phyloP scores from a whole-genome alignment of 2,888 invertebrate species.

The Leptopilina syphax region DNA sequence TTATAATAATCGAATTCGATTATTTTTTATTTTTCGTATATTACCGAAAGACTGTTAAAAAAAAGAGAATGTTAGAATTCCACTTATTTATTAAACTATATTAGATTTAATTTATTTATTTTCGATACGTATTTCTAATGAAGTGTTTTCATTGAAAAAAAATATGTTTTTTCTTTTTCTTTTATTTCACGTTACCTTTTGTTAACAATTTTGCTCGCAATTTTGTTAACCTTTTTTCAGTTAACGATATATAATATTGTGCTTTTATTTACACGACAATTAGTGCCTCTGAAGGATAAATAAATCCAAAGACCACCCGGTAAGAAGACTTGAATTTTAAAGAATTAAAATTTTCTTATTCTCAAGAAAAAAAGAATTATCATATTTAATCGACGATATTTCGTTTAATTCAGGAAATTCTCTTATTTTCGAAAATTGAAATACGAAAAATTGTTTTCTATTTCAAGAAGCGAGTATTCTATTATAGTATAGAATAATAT shows the following conservation, averaged over 20 bases:
- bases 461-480: too few relatives aligned
- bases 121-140: neutral
- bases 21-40: neutral
- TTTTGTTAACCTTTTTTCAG: neutral
- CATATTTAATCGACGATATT: too few relatives aligned
- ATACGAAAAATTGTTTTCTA: too few relatives aligned
- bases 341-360: neutral
- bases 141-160: neutral
- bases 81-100: neutral
- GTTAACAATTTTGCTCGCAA: too few relatives aligned
- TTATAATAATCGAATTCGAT: too few relatives aligned
- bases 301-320: neutral
- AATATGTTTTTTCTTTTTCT: neutral
- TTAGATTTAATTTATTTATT: conserved; percentile 11
- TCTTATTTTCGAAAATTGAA: neutral
- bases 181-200: conserved; percentile 5
- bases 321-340: too few relatives aligned
- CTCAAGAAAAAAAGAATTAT: neutral
- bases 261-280: conserved; percentile 25
- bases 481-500: too few relatives aligned
- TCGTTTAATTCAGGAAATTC: neutral
- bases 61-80: neutral
- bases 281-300: neutral
- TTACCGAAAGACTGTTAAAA: conserved; percentile 3
- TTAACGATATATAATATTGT: neutral